Conservation (phyloP, 2,797 vertebrate genomes). For the Chelon auratus region DNA sequence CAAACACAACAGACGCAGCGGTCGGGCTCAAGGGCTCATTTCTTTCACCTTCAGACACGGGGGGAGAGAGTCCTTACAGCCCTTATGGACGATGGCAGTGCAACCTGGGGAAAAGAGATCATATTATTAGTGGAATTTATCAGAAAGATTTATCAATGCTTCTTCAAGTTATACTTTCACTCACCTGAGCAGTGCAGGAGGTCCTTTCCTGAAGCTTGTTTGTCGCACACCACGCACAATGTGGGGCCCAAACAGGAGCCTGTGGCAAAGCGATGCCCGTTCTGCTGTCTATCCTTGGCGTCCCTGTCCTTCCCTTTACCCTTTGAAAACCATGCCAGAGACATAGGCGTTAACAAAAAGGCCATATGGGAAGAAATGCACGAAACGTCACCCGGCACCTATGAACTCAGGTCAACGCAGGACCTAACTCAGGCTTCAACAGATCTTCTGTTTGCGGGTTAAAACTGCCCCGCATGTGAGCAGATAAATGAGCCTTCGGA, state of each 20-base stretch:
- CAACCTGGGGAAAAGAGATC: conserved; percentile 85
- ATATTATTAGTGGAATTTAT: not conserved
- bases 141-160: too few relatives aligned
- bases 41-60: conserved; percentile 89
- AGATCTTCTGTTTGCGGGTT: conserved; percentile 34
- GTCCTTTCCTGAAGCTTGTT: conserved; percentile 89
- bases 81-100: conserved; percentile 88
- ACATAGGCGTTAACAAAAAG: conserved; percentile 56
- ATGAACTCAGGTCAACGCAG: not conserved
- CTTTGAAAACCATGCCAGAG: conserved; percentile 75
- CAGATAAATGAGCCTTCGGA: conserved; percentile 12
- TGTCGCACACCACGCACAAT: conserved; percentile 91
- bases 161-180: conserved; percentile 53
- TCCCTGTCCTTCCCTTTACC: conserved; percentile 91
- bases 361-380: not conserved
- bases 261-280: conserved; percentile 88
- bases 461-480: conserved; percentile 24
- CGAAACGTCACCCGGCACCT: not conserved
- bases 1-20: conserved; percentile 24
- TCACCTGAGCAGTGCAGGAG: conserved; percentile 92
- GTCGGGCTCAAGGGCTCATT: not conserved
- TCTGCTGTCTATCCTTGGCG: conserved; percentile 87
- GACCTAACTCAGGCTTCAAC: conserved; percentile 3
- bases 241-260: conserved; percentile 88
- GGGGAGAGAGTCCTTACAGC: conserved; percentile 89